These are phyloP conservation scores for Micrasema minimum DNA, from an alignment of 1,140 invertebrate genomes.

Conservation along the genomic window DNA sequence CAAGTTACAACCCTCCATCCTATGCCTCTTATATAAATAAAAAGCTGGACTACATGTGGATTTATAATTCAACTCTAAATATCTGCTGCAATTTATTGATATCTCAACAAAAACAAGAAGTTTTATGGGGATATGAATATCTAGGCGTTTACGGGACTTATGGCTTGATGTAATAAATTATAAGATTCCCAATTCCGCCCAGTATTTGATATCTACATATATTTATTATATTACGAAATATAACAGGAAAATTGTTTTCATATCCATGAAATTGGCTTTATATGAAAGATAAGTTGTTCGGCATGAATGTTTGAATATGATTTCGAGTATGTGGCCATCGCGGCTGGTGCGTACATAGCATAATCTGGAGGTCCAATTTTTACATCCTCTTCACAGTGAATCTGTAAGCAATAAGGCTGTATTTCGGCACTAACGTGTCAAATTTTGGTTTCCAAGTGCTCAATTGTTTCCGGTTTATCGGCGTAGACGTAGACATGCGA, in stretches of 20 bases:
- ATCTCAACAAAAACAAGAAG: too few relatives aligned
- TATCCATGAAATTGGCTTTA: conserved; percentile 20
- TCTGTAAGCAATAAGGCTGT: too few relatives aligned
- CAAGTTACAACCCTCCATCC: too few relatives aligned
- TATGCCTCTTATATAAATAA: too few relatives aligned
- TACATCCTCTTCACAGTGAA: conserved; percentile 40
- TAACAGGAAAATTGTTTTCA: background rate
- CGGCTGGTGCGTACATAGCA: background rate
- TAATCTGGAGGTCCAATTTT: conserved; percentile 32
- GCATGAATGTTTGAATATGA: conserved; percentile 50
- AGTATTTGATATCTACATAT: too few relatives aligned
- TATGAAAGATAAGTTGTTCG: background rate
- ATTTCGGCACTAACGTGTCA: conserved; percentile 51
- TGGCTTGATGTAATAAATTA: too few relatives aligned
- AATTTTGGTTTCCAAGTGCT: conserved; percentile 53
- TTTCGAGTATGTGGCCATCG: background rate
- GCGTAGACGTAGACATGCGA: conserved; percentile 35
- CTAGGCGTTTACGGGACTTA: too few relatives aligned
- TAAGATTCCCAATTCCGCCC: too few relatives aligned
- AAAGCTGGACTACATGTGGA: too few relatives aligned
- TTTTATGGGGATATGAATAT: too few relatives aligned
- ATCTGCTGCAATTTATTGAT: too few relatives aligned
- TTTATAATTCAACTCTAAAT: too few relatives aligned
- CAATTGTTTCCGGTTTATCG: conserved; percentile 46
- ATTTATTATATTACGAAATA: conserved; percentile 42